Percentiles rank a stretch among this genome's conserved stretches.
These are phyloP conservation scores for Amaurobius ferox DNA, from an alignment of 2,888 invertebrate genomes.

Conservation along the genomic window DNA sequence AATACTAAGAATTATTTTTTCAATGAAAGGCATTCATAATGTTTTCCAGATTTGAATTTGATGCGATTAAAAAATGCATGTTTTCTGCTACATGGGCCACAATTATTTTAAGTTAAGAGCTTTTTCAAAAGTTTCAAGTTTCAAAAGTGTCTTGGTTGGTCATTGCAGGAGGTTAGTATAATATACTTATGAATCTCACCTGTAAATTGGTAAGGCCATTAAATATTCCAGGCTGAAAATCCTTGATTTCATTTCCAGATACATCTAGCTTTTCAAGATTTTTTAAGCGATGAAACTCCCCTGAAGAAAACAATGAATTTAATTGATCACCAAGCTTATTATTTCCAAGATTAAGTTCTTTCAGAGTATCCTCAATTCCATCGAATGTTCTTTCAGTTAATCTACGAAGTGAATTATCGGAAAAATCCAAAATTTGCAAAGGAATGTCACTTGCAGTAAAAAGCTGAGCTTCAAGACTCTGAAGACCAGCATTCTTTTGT, in stretches of 20 bases:
- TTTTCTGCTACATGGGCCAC: no score
- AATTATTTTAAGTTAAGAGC: no score
- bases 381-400: constrained; percentile 86
- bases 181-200: constrained; percentile 78
- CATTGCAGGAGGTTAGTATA: no score
- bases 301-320: constrained; percentile 92
- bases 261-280: constrained; percentile 86
- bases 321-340: constrained; percentile 92
- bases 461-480: constrained; percentile 84
- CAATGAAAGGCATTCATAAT: no score
- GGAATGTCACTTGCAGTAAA: constrained; percentile 86
- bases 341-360: constrained; percentile 85
- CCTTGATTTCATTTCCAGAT: constrained; percentile 87
- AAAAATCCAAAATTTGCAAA: constrained; percentile 87
- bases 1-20: no score
- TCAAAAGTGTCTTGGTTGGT: no score
- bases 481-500: constrained; percentile 83
- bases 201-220: constrained; percentile 88
- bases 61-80: no score
- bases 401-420: constrained; percentile 87
- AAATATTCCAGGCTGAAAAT: constrained; percentile 90
- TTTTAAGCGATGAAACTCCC: constrained; percentile 87
- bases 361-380: constrained; percentile 83
- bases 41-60: no score
- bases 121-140: no score